Evolutionary conservation across 1,140 invertebrate genomes (phyloP), one percentile per base, ranked within the genome.

Genomic region (Hyles vespertilio): DNA sequence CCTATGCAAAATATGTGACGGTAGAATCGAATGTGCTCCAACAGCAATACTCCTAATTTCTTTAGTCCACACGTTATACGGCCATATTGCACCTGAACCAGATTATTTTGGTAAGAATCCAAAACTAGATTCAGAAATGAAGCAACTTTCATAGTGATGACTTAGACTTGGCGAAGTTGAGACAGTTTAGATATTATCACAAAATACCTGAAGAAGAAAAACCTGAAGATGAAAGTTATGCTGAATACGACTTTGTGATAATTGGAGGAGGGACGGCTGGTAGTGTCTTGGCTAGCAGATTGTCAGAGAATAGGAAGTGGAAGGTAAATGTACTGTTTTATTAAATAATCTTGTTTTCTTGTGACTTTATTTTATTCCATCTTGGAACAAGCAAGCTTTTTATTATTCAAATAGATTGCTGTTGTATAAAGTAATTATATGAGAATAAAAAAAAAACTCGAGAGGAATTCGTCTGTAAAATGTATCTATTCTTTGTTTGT

Each of bases 1-100:
- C 36, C 72, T 86, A n/a, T 88, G 85, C 60, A 80, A 79, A 54
- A 77, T 84, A 65, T 88, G 85, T 70, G 85, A 88, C 58, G 85
- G 85, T 10, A 69, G 72, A 56, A 75, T 88, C 8, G 85, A 88
- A 50, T 88, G 85, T 51, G 85, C 85, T 3, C 85, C 85, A 4
- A 88, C 85, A 0, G 85, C 85, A 9, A 80, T 88, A 33, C 78
- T 88, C 0, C 78, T 88, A 8, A 84, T 88, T 12, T 75, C 83
- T 1, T 63, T 88, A 3, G 72, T 88, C 0, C 83, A 88, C 50
- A 81, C 85, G 5, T 51, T 88, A 3, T 88, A 84, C 48, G 85
- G 85, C 0, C 70, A 79, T 53, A 77, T 88, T 9, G 77, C 75
- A 0, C 65, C 79, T 4, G 78, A 83, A 56, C 79, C 84, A 0